Evolutionary conservation across 2,797 vertebrate species (phyloP), one percentile per base, ranked within the genome.

Genomic region (Danio choprae): DNA sequence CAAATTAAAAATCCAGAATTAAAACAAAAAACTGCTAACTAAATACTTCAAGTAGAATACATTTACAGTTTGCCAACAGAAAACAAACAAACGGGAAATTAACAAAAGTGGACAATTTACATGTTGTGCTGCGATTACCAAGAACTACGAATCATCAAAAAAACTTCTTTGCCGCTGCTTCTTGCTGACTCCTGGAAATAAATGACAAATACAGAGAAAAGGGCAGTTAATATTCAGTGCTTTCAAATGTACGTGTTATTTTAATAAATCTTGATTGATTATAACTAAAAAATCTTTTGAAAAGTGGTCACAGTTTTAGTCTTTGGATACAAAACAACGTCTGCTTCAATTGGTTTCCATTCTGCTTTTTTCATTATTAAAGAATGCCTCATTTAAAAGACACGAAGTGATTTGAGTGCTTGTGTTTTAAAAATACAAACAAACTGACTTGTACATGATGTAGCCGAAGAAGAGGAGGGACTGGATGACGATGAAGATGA

Each of bases 131-230:
- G 84, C 87, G 87, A 88, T 90, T 83, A 85, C 86, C 89, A 84
- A 89, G 82, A 89, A 87, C 87, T 81, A 80, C 13, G 86, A 75
- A 84, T 91, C 90, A 95, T 99, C 97, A 99, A 96, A 99, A 99
- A 94, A 99, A 99, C 89, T 99, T 99, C 93, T 99, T 99, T 64
- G 98, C 97, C 71, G 97, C 97, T 89, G 97, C 97, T 96, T 99
- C 98, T 90, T 99, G 97, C 87, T 98, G 97, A 94, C 93, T 97
- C 93, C 98, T 99, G 87, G 9, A 85, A 36, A 6, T 29, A 77
- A 6, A 59, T 64, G 44, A 76, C 79, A 51, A 22, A 79, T 55
- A 62, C 68, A 29, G 63, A 73, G 76, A 5, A 81, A 79, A 74
- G 84, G 79, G 10, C 16, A 50, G 50, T 51, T 16, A 62, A 41